Conservation (phyloP, 1,140 invertebrate genomes). For the Teleogryllus occipitalis region DNA sequence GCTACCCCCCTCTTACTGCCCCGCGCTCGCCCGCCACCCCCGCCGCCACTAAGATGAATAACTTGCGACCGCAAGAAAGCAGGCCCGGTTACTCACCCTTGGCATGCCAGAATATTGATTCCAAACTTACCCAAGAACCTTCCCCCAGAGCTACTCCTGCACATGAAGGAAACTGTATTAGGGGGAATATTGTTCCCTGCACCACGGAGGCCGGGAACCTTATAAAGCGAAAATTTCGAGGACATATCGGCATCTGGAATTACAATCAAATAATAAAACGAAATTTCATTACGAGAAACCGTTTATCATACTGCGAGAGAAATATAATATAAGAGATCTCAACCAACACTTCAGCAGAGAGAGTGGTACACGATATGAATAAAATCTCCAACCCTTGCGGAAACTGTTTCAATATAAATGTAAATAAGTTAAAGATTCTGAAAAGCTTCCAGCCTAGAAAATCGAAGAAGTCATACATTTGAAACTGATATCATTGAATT, state of each 20-base stretch:
- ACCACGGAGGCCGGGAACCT: background rate
- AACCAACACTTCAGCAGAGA: background rate
- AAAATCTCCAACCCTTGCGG: background rate
- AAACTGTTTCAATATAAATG: background rate
- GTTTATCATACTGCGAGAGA: background rate
- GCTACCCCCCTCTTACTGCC: background rate
- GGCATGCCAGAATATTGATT: background rate
- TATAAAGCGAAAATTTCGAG: background rate
- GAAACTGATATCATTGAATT: too few relatives aligned
- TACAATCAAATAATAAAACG: background rate
- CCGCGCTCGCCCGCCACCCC: background rate
- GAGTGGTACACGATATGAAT: background rate
- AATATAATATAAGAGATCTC: background rate
- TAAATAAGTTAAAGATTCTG: background rate
- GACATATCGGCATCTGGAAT: background rate
- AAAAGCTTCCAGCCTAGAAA: background rate
- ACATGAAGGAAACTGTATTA: constrained; percentile 1
- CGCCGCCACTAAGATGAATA: background rate
- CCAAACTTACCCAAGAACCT: background rate
- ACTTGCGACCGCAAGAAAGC: background rate
- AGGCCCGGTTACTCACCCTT: background rate
- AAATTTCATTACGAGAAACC: background rate
- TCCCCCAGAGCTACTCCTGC: background rate
- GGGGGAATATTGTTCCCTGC: background rate
- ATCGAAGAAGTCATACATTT: background rate